Evolutionary conservation across 1,140 invertebrate species (phyloP).

Genomic region (Drosophila jambulina): DNA sequence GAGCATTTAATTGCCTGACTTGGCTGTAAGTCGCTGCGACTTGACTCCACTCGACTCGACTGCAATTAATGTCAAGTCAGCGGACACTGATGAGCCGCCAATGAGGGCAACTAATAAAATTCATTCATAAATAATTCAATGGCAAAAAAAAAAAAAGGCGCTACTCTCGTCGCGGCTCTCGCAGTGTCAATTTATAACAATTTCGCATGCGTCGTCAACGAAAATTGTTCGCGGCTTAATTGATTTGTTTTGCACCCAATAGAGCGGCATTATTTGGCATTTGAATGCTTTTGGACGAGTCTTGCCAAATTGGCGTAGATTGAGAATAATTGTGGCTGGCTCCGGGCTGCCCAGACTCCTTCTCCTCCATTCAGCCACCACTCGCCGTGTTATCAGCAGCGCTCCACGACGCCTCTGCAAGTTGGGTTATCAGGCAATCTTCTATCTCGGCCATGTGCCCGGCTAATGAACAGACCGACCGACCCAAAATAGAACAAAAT

Average conservation of each 20-base stretch:
- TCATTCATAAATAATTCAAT: constrained; percentile 84
- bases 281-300: constrained; percentile 56
- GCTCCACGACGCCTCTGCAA: constrained; percentile 28
- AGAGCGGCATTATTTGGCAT: constrained; percentile 36
- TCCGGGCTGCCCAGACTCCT: constrained; percentile 8
- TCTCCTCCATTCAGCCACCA: background rate
- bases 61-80: constrained; percentile 62
- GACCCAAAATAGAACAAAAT: constrained; percentile 28
- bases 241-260: constrained; percentile 79
- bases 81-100: constrained; percentile 79
- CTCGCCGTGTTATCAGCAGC: constrained; percentile 20
- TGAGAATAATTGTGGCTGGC: constrained; percentile 67
- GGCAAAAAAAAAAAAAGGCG: constrained; percentile 29
- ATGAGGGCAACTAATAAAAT: constrained; percentile 83
- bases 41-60: constrained; percentile 62
- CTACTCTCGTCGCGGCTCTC: background rate
- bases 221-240: constrained; percentile 67
- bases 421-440: constrained; percentile 29
- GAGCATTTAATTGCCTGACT: constrained; percentile 69
- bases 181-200: constrained; percentile 75
- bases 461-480: constrained; percentile 25
- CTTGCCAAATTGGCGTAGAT: constrained; percentile 74
- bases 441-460: constrained; percentile 41
- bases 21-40: constrained; percentile 30
- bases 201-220: constrained; percentile 72